A percentile compares a stretch with the other conserved stretches of the same genome.
phyloP scores from a whole-genome alignment of 2,797 vertebrate species.

The Meda fulgida region DNA sequence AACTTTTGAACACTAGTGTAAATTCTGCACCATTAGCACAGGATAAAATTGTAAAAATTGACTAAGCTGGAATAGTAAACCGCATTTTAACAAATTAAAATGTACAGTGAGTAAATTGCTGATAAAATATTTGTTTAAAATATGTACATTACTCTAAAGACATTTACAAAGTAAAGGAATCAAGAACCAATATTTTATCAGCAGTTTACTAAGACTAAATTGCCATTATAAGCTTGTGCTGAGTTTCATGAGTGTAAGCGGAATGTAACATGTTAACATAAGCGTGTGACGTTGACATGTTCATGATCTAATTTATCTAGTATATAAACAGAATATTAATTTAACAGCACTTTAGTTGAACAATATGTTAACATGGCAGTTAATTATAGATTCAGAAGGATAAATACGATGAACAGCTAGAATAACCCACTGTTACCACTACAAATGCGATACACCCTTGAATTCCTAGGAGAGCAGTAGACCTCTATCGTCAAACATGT shows the following conservation, averaged over 20 bases:
- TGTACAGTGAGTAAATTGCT: background rate
- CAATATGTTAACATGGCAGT: slow-evolving; percentile 26
- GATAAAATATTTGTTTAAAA: background rate
- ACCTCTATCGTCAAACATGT: slow-evolving; percentile 23
- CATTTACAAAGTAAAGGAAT: background rate
- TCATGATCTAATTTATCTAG: slow-evolving; percentile 14
- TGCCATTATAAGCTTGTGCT: background rate
- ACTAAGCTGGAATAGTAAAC: background rate
- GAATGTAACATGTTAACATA: slow-evolving; percentile 1
- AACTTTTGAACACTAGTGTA: too few relatives aligned
- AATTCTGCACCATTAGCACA: background rate
- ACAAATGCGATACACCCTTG: slow-evolving; percentile 29
- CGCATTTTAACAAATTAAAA: background rate
- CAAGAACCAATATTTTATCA: background rate
- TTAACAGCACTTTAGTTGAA: background rate
- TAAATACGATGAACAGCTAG: slow-evolving; percentile 5
- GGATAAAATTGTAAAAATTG: background rate
- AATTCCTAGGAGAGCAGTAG: slow-evolving; percentile 32
- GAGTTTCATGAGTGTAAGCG: background rate
- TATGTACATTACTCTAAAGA: background rate
- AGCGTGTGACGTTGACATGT: background rate
- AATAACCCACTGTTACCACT: background rate
- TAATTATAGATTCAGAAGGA: slow-evolving; percentile 32
- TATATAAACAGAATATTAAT: slow-evolving; percentile 24
- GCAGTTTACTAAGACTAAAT: background rate